These are phyloP conservation scores for Megathymus violae DNA, from an alignment of 1,140 invertebrate genomes.

Conservation along the genomic window DNA sequence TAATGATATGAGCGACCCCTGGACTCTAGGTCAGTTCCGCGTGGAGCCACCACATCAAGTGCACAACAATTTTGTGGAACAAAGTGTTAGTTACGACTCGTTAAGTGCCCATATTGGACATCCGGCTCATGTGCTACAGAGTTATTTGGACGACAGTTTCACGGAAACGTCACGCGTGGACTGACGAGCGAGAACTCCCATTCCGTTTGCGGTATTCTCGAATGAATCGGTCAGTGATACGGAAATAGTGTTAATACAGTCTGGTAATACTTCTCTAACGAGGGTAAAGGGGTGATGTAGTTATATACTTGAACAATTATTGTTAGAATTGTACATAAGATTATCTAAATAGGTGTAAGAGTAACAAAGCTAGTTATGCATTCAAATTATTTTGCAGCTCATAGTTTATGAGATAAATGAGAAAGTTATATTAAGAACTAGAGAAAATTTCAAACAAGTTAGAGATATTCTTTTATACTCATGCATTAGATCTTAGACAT, in stretches of 20 bases:
- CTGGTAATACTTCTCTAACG: slow-evolving; percentile 25
- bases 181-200: slow-evolving; percentile 52
- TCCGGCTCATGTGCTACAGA: slow-evolving; percentile 55
- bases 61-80: slow-evolving; percentile 71
- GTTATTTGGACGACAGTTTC: slow-evolving; percentile 67
- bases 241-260: slow-evolving; percentile 27
- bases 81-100: slow-evolving; percentile 64
- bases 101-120: slow-evolving; percentile 56
- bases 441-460: slow-evolving; percentile 57
- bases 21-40: slow-evolving; percentile 67
- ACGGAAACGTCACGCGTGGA: slow-evolving; percentile 69
- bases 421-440: slow-evolving; percentile 63
- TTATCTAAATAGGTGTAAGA: slow-evolving; percentile 73
- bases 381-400: slow-evolving; percentile 76
- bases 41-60: slow-evolving; percentile 64
- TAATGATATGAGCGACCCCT: slow-evolving; percentile 60
- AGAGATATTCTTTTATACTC: slow-evolving; percentile 57
- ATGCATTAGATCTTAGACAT: slow-evolving; percentile 36
- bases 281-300: slow-evolving; percentile 54
- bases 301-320: slow-evolving; percentile 74
- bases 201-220: slow-evolving; percentile 17
- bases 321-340: slow-evolving; percentile 80
- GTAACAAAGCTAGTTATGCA: slow-evolving; percentile 75
- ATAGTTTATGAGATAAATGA: slow-evolving; percentile 60
- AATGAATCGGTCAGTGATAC: slow-evolving; percentile 26